phyloP scores from a whole-genome alignment of 1,140 invertebrate species.

The Aphelenchoides fujianensis region DNA sequence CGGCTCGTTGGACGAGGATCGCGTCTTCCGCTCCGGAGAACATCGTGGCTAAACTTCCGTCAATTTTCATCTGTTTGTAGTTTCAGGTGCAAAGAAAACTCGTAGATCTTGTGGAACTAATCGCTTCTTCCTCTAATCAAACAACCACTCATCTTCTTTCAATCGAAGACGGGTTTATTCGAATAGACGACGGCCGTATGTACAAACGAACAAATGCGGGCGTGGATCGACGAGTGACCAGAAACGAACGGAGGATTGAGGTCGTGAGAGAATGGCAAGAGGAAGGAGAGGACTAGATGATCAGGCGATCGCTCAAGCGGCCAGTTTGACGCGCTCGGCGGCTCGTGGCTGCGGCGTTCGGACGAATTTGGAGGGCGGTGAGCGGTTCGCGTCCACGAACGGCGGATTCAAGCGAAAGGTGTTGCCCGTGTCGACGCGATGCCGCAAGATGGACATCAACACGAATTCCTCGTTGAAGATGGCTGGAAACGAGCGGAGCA shows the following conservation, averaged over 20 bases:
- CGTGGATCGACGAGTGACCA: too few species aligned
- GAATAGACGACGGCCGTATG: background rate
- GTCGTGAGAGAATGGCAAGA: too few species aligned
- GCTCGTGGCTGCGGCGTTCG: background rate
- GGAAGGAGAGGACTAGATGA: background rate
- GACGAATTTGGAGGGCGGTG: background rate
- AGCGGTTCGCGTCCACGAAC: background rate
- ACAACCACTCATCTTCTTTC: too few species aligned
- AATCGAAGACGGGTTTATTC: background rate
- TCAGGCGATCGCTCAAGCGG: too few species aligned
- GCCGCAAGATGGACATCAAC: slow-evolving; percentile 37
- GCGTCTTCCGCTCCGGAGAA: slow-evolving; percentile 22
- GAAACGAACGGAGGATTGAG: too few species aligned
- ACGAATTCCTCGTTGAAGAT: slow-evolving; percentile 43
- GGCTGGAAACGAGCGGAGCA: slow-evolving; percentile 21
- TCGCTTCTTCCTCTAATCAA: too few species aligned
- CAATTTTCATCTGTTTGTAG: too few species aligned
- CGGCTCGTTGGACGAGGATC: slow-evolving; percentile 30
- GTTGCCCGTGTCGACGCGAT: slow-evolving; percentile 23
- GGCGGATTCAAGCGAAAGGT: slow-evolving; percentile 20
- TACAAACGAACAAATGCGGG: too few species aligned
- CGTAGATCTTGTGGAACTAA: too few species aligned
- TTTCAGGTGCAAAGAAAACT: too few species aligned
- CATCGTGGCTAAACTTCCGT: background rate
- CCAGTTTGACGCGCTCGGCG: background rate